Evolutionary conservation across 2,113 vertebrate species (phyloP).

Genomic region (Halcyon senegalensis): DNA sequence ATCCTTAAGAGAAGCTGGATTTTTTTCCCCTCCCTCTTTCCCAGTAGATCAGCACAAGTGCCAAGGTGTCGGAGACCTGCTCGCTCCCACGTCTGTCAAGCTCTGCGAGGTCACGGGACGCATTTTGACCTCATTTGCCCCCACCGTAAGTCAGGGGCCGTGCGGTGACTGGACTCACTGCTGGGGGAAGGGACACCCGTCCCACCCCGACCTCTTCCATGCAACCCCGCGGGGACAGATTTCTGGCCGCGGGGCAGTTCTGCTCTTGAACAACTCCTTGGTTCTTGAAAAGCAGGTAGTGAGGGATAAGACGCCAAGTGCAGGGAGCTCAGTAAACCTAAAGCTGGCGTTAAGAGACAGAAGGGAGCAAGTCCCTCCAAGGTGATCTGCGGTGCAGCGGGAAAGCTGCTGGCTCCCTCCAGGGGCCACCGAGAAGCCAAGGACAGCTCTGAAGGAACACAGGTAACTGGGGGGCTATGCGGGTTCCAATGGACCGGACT

Average conservation of each 20-base stretch:
- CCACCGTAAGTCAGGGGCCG: not conserved
- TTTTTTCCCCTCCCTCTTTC: not conserved
- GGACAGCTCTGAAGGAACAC: constrained; percentile 10
- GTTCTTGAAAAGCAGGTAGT: not conserved
- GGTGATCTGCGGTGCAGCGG: constrained; percentile 27
- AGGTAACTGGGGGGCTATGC: not conserved
- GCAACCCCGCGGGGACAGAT: not conserved
- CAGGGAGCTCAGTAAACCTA: not conserved
- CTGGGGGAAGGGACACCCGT: not conserved
- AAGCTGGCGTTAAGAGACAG: constrained; percentile 33
- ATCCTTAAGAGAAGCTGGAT: not conserved
- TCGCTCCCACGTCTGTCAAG: not conserved
- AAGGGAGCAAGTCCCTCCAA: not conserved
- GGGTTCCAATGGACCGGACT: fast-evolving
- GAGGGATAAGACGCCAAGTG: not conserved
- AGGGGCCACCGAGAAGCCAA: constrained; percentile 12
- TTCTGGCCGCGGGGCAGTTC: not conserved
- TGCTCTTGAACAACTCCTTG: not conserved
- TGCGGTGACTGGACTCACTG: not conserved
- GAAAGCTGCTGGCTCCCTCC: constrained; percentile 31
- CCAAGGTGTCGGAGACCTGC: not conserved
- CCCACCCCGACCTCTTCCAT: not conserved
- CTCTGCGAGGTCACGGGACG: not conserved
- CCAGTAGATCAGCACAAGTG: not conserved
- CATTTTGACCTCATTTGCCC: not conserved